Conservation (phyloP, 1,140 invertebrate genomes). For the Hycleus cichorii region DNA sequence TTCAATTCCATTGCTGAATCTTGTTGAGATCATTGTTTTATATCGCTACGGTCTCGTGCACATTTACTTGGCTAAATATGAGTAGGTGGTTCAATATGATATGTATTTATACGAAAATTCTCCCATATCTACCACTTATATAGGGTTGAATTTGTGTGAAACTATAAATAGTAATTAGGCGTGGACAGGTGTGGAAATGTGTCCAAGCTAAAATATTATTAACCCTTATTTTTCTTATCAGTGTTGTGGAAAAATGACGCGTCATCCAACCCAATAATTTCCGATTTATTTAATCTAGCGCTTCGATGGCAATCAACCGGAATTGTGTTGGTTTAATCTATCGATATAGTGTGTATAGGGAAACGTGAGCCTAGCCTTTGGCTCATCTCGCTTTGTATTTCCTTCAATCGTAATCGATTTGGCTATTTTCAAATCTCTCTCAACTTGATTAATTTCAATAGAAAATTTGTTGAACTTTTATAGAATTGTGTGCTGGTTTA, state of each 20-base stretch:
- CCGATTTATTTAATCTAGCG: constrained; percentile 7
- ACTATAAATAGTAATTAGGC: constrained; percentile 27
- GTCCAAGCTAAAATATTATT: constrained; percentile 13
- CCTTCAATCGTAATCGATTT: no score
- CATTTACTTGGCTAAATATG: no score
- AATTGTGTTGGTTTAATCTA: neutral
- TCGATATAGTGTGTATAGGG: no score
- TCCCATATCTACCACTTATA: neutral
- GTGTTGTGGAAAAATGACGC: neutral
- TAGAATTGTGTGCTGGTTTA: no score
- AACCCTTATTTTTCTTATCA: neutral
- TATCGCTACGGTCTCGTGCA: neutral
- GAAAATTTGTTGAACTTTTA: no score
- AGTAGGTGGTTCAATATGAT: neutral
- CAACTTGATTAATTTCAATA: no score
- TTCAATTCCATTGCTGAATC: constrained; percentile 16
- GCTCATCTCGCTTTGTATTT: no score
- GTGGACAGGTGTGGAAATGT: constrained; percentile 22
- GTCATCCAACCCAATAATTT: constrained; percentile 8
- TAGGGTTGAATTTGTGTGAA: constrained; percentile 17
- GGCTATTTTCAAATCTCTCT: no score
- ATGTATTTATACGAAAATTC: constrained; percentile 24
- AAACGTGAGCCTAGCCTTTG: no score
- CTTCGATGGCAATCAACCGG: constrained; percentile 8
- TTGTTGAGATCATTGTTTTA: constrained; percentile 16